A percentile compares a stretch with the other conserved stretches of the same genome.
phyloP scores from a whole-genome alignment of 2,888 invertebrate genomes.

The Lomographa bimaculata region DNA sequence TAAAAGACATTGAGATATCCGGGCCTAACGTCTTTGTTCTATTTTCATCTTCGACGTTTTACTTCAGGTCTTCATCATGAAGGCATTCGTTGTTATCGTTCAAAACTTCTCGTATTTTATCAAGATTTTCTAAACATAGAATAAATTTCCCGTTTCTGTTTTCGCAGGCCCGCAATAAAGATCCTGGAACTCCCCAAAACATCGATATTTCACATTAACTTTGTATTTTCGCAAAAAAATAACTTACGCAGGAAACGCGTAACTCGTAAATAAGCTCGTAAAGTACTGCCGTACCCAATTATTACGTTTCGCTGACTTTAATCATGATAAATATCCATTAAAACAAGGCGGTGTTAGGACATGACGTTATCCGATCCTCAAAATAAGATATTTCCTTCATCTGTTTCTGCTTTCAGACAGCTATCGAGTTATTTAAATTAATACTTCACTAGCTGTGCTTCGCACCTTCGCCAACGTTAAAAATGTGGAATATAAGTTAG shows the following conservation, averaged over 20 bases:
- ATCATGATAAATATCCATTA: conserved; percentile 65
- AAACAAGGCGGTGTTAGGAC: conserved; percentile 40
- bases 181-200: conserved; percentile 56
- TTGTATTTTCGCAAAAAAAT: conserved; percentile 60
- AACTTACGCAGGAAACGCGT: conserved; percentile 58
- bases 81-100: too few species aligned
- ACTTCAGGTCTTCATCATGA: too few species aligned
- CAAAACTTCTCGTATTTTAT: conserved; percentile 20
- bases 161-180: conserved; percentile 57
- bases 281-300: conserved; percentile 66
- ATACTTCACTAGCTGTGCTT: too few species aligned
- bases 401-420: conserved; percentile 12
- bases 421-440: too few species aligned
- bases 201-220: conserved; percentile 59
- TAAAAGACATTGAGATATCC: too few species aligned
- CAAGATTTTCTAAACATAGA: conserved; percentile 36
- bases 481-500: too few species aligned
- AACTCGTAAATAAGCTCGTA: conserved; percentile 71
- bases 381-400: conserved; percentile 32
- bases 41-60: too few species aligned
- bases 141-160: conserved; percentile 55
- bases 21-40: too few species aligned
- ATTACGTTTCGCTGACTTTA: conserved; percentile 65
- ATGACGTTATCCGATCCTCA: conserved; percentile 40
- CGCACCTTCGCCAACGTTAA: too few species aligned